Base-by-base conservation (phyloP, 2,797 vertebrate species). In the Eutrigla gurnardus region DNA sequence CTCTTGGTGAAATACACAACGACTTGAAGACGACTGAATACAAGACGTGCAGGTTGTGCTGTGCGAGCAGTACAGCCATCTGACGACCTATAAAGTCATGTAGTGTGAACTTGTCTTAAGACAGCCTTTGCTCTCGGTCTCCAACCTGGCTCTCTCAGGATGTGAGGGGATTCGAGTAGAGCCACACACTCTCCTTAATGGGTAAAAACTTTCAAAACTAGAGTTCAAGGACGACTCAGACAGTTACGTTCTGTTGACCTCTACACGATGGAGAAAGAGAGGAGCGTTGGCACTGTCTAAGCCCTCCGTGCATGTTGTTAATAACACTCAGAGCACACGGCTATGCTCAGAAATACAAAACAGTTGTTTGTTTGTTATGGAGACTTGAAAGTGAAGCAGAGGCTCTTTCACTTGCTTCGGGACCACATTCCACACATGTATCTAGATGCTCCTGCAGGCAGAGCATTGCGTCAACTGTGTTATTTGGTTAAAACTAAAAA, bases 161-260 rank as follows among this genome's bases (percentile, higher is more conserved):
- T 83, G 77, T 77, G 77, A 70, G 53, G 37, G 54, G 69, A 77
- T 83, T 65, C 80, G 49, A 81, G 62, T 18, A 68, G 73, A 64
- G 14, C 63, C 69, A 79, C 67, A 72, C 63, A 75, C 49, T 80
- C 39, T 77, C 72, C 54, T 75, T 70, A 17, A 73, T 63, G 45
- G 18, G n/a, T 32, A 57, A 70, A 78, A 75, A 66, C 78, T 73
- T 77, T 37, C 36, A 58, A 75, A 82, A 70, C 75, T 42, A 54
- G 50, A 68, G 76, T 83, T 87, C 79, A 82, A 88, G 83, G 81
- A 73, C 66, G 79, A 40, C 69, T 61, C 53, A 37, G 35, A 42
- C 0, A 1, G 17, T 39, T 42, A 46, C 35, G 33, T 70, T 77
- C 32, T 47, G 32, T 33, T 63, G 53, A 76, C 36, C 65, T 68